Evolutionary conservation across 2,113 vertebrate genomes (phyloP).

Genomic region (Butorides virescens): DNA sequence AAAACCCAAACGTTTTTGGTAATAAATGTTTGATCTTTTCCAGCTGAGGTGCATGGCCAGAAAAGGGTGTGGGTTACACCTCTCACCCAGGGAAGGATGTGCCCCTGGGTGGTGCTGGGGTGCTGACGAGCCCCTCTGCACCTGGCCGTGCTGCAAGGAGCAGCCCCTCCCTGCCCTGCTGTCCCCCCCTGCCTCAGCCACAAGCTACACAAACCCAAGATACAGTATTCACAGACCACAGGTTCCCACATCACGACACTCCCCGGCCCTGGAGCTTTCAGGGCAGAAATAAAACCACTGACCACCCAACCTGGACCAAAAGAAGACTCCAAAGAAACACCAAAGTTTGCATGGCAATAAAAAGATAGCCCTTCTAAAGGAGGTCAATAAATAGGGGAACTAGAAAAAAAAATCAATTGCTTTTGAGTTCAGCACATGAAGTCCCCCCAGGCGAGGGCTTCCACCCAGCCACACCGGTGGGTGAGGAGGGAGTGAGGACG

Average conservation of each 20-base stretch:
- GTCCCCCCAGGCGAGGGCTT: neutral
- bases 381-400: constrained; percentile 79
- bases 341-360: constrained; percentile 65
- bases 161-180: neutral
- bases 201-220: constrained; percentile 49
- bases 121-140: neutral
- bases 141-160: neutral
- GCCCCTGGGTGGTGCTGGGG: neutral
- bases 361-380: constrained; percentile 83
- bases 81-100: neutral
- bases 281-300: constrained; percentile 32
- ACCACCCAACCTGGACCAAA: neutral
- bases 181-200: neutral
- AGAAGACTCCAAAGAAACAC: constrained; percentile 44
- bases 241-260: constrained; percentile 28
- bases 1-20: constrained; percentile 70
- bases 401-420: constrained; percentile 74
- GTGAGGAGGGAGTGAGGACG: neutral
- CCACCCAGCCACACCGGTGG: neutral
- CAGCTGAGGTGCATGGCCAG: neutral
- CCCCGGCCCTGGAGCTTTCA: constrained; percentile 49
- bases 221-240: constrained; percentile 71
- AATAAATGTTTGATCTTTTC: constrained; percentile 68
- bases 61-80: neutral
- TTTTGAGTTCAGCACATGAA: constrained; percentile 66